Percentiles rank a stretch among this genome's conserved stretches.
These are phyloP conservation scores for Pelecanus crispus DNA, from an alignment of 2,113 vertebrate species.

Conservation along the genomic window DNA sequence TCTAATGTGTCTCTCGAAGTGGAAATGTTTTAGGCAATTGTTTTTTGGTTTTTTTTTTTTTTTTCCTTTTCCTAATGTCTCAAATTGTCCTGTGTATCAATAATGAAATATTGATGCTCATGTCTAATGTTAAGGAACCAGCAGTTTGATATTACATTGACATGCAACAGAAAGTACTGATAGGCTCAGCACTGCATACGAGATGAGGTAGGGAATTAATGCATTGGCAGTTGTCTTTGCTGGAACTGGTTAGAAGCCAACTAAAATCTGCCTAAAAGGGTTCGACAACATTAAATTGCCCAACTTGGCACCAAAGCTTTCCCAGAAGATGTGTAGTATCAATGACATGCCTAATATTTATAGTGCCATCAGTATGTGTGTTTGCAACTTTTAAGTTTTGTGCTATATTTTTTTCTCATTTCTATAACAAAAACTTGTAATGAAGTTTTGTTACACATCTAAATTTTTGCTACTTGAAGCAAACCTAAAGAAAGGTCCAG, in stretches of 20 bases:
- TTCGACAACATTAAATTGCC: constrained; percentile 71
- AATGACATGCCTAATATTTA: constrained; percentile 69
- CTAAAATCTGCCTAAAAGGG: constrained; percentile 75
- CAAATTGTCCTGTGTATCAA: constrained; percentile 24
- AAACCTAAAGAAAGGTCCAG: background rate
- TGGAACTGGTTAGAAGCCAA: constrained; percentile 75
- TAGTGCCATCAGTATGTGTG: constrained; percentile 63
- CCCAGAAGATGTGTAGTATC: constrained; percentile 67
- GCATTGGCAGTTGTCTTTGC: constrained; percentile 68
- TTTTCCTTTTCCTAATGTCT: background rate
- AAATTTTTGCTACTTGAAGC: background rate
- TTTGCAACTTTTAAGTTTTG: constrained; percentile 58
- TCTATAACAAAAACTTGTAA: background rate
- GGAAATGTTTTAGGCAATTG: constrained; percentile 49
- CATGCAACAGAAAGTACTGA: constrained; percentile 62
- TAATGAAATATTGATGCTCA: constrained; percentile 57
- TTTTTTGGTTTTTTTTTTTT: background rate
- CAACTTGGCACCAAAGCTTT: constrained; percentile 66
- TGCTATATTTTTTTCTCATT: background rate
- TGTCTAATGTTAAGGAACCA: constrained; percentile 30
- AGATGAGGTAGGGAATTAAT: constrained; percentile 73
- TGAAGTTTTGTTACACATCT: background rate
- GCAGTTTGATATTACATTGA: constrained; percentile 65
- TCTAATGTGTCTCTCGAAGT: constrained; percentile 50
- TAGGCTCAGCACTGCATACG: constrained; percentile 62